Base-by-base conservation (phyloP, 2,888 invertebrate genomes). In the Cryptocheilus praepositus region DNA sequence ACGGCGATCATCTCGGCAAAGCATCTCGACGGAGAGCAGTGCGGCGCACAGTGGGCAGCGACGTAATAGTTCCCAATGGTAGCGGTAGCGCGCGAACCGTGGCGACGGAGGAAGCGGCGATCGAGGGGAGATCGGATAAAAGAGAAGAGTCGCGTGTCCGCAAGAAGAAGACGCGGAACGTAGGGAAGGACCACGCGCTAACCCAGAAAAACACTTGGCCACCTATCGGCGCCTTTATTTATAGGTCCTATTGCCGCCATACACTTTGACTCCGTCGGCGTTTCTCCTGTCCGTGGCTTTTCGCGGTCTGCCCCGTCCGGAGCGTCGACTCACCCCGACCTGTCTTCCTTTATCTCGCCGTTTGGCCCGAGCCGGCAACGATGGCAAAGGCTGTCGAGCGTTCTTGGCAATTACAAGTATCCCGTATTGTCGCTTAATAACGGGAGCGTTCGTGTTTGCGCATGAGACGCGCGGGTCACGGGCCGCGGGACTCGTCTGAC, bases 1-100 rank as follows among this genome's bases (percentile, higher is more conserved):
- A 68, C 76, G 74, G 68, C 64, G 49, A 49, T 49, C 49, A 84
- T 84, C 84, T 83, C 72, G 70, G 67, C 70, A 69, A 66, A 81
- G 66, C 76, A 84, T 84, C 84, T 83, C 72, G 25, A 45, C 55
- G 46, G 55, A 56, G 61, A 49, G 16, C 16, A 53, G 62, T 52
- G 58, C 67, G 66, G 62, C 58, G 25, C 49, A 51, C 63, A 58
- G 16, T 45, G 59, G 43, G 18, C n/a, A 13, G n/a, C 70, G 71
- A 65, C 70, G 70, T 67, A 81, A 65, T 76, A 84, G 84, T 83
- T 83, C 71, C 28, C 51, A 53, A 44, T 53, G 60, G 61, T 18
- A 36, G 36, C 11, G 36, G 36, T 36, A 11, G 16, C 55, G 54
- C 54, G 55, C 67, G 66, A 65, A 61, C 45, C 57, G 65, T 57